Evolutionary conservation across 2,797 vertebrate genomes (phyloP).

Genomic region (Ceryle rudis): DNA sequence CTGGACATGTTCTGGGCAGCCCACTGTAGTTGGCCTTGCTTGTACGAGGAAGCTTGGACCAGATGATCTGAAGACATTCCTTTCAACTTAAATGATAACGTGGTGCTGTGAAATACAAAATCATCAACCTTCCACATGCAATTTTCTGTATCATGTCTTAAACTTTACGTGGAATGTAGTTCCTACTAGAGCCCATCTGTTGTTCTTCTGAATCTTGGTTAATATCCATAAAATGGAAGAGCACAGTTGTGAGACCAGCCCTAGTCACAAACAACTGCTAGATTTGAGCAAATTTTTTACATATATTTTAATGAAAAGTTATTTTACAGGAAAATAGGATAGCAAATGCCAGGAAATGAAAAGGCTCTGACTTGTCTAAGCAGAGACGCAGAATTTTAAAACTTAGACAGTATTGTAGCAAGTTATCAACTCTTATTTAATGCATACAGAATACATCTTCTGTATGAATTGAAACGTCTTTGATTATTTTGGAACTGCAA

Average conservation of each 20-base stretch:
- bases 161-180: not conserved
- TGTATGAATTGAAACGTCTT: not conserved
- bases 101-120: not conserved
- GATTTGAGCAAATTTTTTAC: not conserved
- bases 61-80: not conserved
- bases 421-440: not conserved
- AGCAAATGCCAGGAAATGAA: not conserved
- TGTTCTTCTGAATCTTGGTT: not conserved
- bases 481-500: not conserved
- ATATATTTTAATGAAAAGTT: not conserved
- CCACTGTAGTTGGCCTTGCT: not conserved
- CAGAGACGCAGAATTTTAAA: not conserved
- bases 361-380: not conserved
- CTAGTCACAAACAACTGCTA: not conserved
- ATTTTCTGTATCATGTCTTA: not conserved
- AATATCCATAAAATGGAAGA: not conserved
- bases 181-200: not conserved
- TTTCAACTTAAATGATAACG: not conserved
- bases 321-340: not conserved
- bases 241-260: not conserved
- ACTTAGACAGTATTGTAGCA: not conserved
- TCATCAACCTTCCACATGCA: rapidly evolving
- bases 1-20: not conserved
- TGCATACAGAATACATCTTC: not conserved
- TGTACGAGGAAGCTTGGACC: not conserved